These are phyloP conservation scores for Dipodomys ordii DNA, from an alignment of 2,113 vertebrate genomes.

Conservation along the genomic window DNA sequence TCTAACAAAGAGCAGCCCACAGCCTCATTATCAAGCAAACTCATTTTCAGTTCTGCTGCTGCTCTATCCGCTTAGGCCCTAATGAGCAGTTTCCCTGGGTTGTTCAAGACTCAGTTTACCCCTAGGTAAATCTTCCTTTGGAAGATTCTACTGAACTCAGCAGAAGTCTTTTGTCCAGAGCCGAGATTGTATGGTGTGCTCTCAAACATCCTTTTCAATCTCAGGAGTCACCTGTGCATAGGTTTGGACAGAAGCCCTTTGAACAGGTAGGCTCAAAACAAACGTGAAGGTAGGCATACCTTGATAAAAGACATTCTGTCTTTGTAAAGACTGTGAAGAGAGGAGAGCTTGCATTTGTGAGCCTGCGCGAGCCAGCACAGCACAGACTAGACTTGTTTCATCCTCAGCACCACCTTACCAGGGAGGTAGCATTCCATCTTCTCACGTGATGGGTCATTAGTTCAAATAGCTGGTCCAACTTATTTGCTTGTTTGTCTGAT, in stretches of 20 bases:
- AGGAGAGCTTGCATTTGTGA: neutral
- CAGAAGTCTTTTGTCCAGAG: neutral
- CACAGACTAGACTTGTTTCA: too few species aligned
- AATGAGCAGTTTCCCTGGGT: too few species aligned
- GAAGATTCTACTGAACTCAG: neutral
- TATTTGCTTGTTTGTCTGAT: neutral
- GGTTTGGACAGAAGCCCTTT: neutral
- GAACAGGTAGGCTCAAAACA: neutral
- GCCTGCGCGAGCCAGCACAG: too few species aligned
- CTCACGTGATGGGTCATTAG: too few species aligned
- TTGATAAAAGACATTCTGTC: too few species aligned
- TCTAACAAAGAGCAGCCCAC: neutral
- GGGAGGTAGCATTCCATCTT: neutral
- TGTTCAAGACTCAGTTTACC: neutral
- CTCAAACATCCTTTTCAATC: neutral
- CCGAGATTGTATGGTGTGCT: accelerated
- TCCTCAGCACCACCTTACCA: neutral
- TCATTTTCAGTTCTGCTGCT: neutral
- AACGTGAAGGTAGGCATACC: neutral
- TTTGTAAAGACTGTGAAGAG: neutral
- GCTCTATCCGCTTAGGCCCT: neutral
- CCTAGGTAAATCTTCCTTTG: neutral
- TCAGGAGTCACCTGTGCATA: neutral
- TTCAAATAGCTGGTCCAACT: too few species aligned
- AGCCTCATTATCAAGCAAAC: neutral